These are phyloP conservation scores for Arge pagana DNA, from an alignment of 2,888 invertebrate genomes.

Conservation along the genomic window DNA sequence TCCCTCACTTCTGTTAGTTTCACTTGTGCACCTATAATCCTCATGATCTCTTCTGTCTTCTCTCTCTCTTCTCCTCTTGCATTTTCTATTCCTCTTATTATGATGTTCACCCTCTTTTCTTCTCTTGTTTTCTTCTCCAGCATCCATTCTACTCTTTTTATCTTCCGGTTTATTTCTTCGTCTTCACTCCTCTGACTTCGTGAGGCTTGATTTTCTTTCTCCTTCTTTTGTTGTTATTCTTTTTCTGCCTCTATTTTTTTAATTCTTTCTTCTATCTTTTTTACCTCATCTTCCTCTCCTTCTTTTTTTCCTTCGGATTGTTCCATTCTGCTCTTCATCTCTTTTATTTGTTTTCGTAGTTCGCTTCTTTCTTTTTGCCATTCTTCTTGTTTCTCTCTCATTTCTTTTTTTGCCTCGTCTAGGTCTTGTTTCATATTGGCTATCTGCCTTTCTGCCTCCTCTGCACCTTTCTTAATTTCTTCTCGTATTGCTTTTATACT, in stretches of 20 bases:
- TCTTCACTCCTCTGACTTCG: no score
- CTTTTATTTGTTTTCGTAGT: no score
- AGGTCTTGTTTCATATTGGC: not conserved
- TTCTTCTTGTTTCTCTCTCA: not conserved
- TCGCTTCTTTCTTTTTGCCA: slow-evolving; percentile 27
- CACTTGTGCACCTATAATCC: not conserved
- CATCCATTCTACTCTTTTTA: no score
- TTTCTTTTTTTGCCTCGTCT: not conserved
- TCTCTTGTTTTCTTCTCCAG: not conserved
- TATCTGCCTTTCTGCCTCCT: no score
- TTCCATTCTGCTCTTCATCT: no score
- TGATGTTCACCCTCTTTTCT: not conserved
- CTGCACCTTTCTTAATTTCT: no score
- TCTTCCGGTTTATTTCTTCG: no score
- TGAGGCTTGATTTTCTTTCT: no score
- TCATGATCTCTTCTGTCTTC: no score
- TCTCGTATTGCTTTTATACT: no score
- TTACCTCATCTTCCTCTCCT: not conserved
- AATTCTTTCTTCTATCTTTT: not conserved
- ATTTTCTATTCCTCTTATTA: slow-evolving; percentile 3
- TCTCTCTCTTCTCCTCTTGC: no score
- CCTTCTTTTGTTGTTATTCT: no score
- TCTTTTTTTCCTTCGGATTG: not conserved
- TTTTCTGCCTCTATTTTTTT: not conserved
- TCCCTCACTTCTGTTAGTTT: not conserved